Evolutionary conservation across 2,113 vertebrate species (phyloP).

Genomic region (Epinephelus lanceolatus): DNA sequence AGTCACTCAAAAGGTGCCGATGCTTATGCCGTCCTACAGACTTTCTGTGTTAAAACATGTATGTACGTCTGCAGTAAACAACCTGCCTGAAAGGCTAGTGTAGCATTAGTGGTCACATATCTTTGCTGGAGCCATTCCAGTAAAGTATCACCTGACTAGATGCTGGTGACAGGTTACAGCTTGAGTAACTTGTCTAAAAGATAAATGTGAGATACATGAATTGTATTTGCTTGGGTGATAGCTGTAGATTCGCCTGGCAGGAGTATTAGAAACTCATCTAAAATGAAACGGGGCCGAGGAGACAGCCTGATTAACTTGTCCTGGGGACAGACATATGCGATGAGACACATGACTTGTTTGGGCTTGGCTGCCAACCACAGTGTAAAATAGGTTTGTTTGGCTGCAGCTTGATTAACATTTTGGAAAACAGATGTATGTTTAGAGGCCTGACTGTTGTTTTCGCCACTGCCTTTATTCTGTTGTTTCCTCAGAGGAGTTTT

Average conservation of each 20-base stretch:
- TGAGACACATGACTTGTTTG: slow-evolving; percentile 52
- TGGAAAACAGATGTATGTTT: slow-evolving; percentile 52
- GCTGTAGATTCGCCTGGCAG: slow-evolving; percentile 48
- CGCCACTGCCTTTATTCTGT: slow-evolving; percentile 22
- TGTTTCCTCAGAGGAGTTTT: slow-evolving; percentile 31
- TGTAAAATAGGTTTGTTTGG: slow-evolving; percentile 59
- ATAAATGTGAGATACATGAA: slow-evolving; percentile 41
- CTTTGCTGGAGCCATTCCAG: slow-evolving; percentile 25
- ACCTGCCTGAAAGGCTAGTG: slow-evolving; percentile 7
- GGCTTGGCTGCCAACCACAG: slow-evolving; percentile 37
- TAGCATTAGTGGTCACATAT: slow-evolving; percentile 15
- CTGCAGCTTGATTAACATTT: slow-evolving; percentile 54
- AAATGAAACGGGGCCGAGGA: slow-evolving; percentile 57
- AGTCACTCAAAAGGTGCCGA: not conserved
- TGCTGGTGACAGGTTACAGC: slow-evolving; percentile 32
- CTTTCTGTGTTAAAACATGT: slow-evolving; percentile 8
- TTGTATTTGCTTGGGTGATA: slow-evolving; percentile 58
- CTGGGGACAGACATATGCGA: slow-evolving; percentile 66
- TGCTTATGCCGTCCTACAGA: not conserved
- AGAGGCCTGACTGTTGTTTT: slow-evolving; percentile 42
- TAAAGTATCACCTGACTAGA: slow-evolving; percentile 27
- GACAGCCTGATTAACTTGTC: slow-evolving; percentile 71
- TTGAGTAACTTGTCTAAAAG: slow-evolving; percentile 44
- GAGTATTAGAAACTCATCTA: slow-evolving; percentile 61
- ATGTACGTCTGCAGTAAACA: slow-evolving; percentile 5